Evolutionary conservation across 1,140 invertebrate species (phyloP).

Genomic region (Zaprionus ornatus): DNA sequence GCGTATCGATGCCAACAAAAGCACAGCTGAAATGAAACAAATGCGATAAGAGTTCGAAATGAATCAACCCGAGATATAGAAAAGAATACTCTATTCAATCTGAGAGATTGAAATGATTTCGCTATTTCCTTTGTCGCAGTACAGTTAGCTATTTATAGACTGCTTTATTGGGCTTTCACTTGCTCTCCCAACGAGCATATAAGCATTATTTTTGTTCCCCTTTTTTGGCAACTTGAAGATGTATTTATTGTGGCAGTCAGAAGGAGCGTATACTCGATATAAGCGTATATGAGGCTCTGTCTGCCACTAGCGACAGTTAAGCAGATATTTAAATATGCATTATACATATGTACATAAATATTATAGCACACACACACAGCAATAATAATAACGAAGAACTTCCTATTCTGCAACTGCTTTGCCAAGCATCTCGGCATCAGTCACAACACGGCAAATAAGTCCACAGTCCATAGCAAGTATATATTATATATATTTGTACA

Average conservation of each 20-base stretch:
- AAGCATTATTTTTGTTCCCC: background rate
- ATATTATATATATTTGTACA: background rate
- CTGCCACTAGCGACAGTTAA: constrained; percentile 22
- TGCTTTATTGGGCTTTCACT: background rate
- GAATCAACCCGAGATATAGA: background rate
- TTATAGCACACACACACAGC: constrained; percentile 29
- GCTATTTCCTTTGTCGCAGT: background rate
- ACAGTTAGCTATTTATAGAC: background rate
- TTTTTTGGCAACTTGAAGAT: background rate
- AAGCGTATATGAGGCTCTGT: constrained; percentile 22
- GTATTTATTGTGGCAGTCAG: background rate
- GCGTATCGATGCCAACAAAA: background rate
- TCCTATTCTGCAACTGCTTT: constrained; percentile 35
- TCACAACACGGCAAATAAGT: constrained; percentile 63
- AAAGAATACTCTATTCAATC: background rate
- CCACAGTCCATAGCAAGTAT: constrained; percentile 32
- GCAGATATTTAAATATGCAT: constrained; percentile 34
- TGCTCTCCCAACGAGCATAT: background rate
- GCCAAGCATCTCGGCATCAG: constrained; percentile 53
- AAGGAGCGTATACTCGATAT: background rate
- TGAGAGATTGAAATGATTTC: background rate
- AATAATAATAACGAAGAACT: constrained; percentile 8
- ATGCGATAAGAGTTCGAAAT: background rate
- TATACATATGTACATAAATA: constrained; percentile 57
- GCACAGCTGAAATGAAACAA: background rate